Evolutionary conservation across 2,113 vertebrate species (phyloP), one percentile per base, ranked within the genome.

Genomic region (Donacobius atricapilla): DNA sequence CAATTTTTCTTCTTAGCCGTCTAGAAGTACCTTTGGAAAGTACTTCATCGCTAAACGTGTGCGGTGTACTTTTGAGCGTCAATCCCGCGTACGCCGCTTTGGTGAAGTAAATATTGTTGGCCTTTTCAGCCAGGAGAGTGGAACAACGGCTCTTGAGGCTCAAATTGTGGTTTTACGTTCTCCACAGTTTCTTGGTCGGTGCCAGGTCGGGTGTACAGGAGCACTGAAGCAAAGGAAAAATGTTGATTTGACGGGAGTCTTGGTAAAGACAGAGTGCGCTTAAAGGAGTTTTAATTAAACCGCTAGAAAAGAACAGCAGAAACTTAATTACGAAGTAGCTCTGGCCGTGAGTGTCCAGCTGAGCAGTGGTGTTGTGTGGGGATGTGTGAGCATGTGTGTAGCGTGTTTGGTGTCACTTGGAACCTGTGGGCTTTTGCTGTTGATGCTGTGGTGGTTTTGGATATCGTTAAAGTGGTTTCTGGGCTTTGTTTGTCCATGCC

Each of bases 241-340:
- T 57, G 48, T 40, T 89, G 75, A 81, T 94, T 91, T 97, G 92
- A 80, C 69, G 45, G 56, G 51, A 89, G 44, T 31, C 39, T 87
- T n/a, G 31, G 68, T 50, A 82, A 79, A 85, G 94, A 39, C 42
- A 71, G 65, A 31, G 50, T 61, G 57, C 21, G 11, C 54, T 73
- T 96, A 89, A 77, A 68, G 48, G 89, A 89, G 76, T 96, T 94
- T 96, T 95, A 94, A 95, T 96, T 91, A 94, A 93, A 89, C 71
- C 89, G 76, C 83, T 76, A 80, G 93, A 89, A 94, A 87, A 92
- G 89, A 95, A 80, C 76, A 95, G 85, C 82, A 70, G 65, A 93
- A 95, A 87, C 65, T 84, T 91, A 90, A 85, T 83, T 76, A 48
- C 4, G 21, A 83, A 21, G 56, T 65, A 37, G 94, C 69, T 50